These are phyloP conservation scores for Mactromeris polynyma DNA, from an alignment of 2,888 invertebrate genomes.

Conservation along the genomic window DNA sequence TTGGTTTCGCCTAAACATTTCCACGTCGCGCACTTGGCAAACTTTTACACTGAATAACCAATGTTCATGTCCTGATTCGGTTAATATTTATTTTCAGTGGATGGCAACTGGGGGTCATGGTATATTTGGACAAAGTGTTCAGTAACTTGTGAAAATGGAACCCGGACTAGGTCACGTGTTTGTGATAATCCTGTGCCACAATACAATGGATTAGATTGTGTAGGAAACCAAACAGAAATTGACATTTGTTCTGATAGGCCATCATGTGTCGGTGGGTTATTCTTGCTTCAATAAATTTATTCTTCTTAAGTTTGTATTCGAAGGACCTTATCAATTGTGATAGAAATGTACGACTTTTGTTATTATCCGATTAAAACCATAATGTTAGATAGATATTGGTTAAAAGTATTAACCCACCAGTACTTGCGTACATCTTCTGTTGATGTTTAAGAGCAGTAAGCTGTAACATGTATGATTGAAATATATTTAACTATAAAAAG, in stretches of 20 bases:
- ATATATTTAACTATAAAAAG: no score
- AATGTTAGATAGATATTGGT: no score
- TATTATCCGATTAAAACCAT: no score
- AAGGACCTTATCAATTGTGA: no score
- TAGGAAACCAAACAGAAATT: background rate
- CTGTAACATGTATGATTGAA: no score
- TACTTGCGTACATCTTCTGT: no score
- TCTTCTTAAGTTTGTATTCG: no score
- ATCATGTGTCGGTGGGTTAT: background rate
- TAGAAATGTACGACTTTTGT: no score
- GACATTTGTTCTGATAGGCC: background rate
- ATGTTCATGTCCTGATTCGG: background rate
- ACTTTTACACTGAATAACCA: background rate
- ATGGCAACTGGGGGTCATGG: slow-evolving; percentile 34
- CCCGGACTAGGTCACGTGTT: background rate
- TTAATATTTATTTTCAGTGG: background rate
- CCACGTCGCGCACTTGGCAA: no score
- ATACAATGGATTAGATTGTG: slow-evolving; percentile 5
- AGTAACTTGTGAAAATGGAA: slow-evolving; percentile 34
- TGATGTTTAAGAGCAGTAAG: no score
- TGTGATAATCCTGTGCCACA: slow-evolving; percentile 16
- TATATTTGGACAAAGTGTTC: slow-evolving; percentile 28
- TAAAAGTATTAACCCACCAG: no score
- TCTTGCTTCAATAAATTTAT: no score
- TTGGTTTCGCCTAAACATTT: background rate